These are phyloP conservation scores for Timema cristinae DNA, from an alignment of 2,888 invertebrate genomes.

Conservation along the genomic window DNA sequence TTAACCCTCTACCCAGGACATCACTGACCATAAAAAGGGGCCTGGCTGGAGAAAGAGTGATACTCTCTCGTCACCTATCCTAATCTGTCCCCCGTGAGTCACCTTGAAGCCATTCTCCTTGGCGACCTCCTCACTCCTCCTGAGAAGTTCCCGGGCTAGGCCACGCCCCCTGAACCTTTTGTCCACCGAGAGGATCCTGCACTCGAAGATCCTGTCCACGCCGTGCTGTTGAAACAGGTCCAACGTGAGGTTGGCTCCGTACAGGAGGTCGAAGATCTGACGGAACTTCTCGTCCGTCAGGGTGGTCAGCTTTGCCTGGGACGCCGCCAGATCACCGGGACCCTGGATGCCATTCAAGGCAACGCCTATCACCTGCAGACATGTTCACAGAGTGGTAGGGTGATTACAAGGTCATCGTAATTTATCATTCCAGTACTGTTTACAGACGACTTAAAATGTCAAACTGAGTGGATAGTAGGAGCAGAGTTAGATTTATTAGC, in stretches of 20 bases:
- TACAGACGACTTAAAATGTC: too few species aligned
- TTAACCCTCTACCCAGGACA: too few species aligned
- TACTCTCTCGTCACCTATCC: too few species aligned
- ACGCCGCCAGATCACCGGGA: constrained; percentile 66
- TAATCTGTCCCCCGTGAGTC: constrained; percentile 28
- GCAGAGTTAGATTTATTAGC: too few species aligned
- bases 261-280: constrained; percentile 72
- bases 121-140: constrained; percentile 62
- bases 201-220: constrained; percentile 70
- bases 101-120: constrained; percentile 66
- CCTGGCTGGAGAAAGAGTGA: too few species aligned
- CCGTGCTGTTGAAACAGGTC: constrained; percentile 64
- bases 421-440: too few species aligned
- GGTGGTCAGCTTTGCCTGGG: constrained; percentile 62
- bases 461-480: too few species aligned
- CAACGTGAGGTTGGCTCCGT: constrained; percentile 62
- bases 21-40: too few species aligned
- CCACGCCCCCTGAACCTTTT: constrained; percentile 67
- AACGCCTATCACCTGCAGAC: constrained; percentile 69
- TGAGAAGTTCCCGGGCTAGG: constrained; percentile 67
- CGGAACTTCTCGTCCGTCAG: constrained; percentile 65
- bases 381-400: background rate
- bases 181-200: constrained; percentile 75
- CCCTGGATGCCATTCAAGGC: constrained; percentile 72
- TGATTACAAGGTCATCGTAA: too few species aligned